A percentile compares a stretch with the other conserved stretches of the same genome.
Evolutionary conservation across 2,888 invertebrate species (phyloP).

Genomic region (Heliconius aoede): DNA sequence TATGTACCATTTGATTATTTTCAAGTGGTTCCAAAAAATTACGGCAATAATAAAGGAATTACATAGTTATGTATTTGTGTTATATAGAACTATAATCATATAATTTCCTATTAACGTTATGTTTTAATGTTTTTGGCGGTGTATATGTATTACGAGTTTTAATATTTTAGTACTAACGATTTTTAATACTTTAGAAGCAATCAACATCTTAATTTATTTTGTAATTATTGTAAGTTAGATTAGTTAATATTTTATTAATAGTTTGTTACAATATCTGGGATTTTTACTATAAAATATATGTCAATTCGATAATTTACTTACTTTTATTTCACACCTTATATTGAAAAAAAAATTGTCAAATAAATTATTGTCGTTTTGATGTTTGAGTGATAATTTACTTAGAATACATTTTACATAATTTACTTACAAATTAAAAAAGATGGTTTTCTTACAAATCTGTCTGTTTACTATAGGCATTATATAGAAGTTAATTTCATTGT

Average conservation of each 20-base stretch:
- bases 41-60: not conserved
- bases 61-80: not conserved
- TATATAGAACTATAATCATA: not conserved
- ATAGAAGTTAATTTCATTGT: too few species aligned
- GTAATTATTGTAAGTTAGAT: slow-evolving; percentile 41
- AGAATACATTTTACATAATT: too few species aligned
- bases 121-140: slow-evolving; percentile 31
- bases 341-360: too few species aligned
- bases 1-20: too few species aligned
- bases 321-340: slow-evolving; percentile 28
- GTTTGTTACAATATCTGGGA: slow-evolving; percentile 48
- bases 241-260: slow-evolving; percentile 34
- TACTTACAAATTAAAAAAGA: too few species aligned
- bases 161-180: slow-evolving; percentile 22
- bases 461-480: too few species aligned
- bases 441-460: too few species aligned
- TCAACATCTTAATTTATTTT: slow-evolving; percentile 43
- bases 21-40: not conserved
- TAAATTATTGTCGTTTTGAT: too few species aligned
- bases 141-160: slow-evolving; percentile 31
- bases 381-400: too few species aligned
- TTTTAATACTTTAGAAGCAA: slow-evolving; percentile 31
- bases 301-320: slow-evolving; percentile 46
- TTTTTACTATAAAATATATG: slow-evolving; percentile 48
- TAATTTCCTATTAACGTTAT: not conserved